A percentile compares a stretch with the other conserved stretches of the same genome.
These are phyloP conservation scores for Bedellia somnulentella DNA, from an alignment of 2,888 invertebrate species.

Conservation along the genomic window DNA sequence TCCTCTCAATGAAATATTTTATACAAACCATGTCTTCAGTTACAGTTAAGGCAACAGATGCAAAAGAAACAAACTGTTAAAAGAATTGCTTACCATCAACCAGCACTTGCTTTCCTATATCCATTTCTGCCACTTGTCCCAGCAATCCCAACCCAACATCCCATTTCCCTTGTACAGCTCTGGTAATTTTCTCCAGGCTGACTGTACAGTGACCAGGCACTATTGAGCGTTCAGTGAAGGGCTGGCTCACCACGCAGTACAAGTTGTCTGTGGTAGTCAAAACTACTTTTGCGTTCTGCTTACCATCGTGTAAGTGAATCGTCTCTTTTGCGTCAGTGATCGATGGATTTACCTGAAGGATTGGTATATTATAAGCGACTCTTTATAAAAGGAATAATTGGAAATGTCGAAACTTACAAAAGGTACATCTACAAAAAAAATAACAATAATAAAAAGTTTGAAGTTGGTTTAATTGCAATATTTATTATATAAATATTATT, in stretches of 20 bases:
- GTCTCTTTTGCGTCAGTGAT: constrained; percentile 16
- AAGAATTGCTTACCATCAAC: constrained; percentile 37
- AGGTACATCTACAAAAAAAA: no score
- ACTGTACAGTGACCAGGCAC: constrained; percentile 40
- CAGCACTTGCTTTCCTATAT: constrained; percentile 26
- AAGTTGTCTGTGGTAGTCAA: constrained; percentile 27
- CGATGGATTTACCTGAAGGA: no score
- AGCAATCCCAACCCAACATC: constrained; percentile 37
- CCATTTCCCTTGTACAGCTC: constrained; percentile 50
- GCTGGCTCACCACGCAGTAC: constrained; percentile 40
- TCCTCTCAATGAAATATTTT: no score
- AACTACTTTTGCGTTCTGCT: constrained; percentile 19
- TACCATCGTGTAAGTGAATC: constrained; percentile 30
- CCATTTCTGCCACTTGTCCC: constrained; percentile 37
- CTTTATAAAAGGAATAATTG: no score
- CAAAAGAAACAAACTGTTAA: no score
- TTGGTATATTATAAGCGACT: no score
- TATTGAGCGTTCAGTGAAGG: constrained; percentile 30
- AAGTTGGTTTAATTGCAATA: no score
- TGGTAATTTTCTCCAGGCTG: constrained; percentile 33
- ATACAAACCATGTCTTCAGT: no score
- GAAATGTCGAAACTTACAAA: no score
- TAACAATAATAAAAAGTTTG: no score
- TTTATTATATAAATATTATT: no score
- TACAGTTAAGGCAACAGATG: no score